Evolutionary conservation across 2,113 vertebrate species (phyloP).

Genomic region (Empidonax alnorum): DNA sequence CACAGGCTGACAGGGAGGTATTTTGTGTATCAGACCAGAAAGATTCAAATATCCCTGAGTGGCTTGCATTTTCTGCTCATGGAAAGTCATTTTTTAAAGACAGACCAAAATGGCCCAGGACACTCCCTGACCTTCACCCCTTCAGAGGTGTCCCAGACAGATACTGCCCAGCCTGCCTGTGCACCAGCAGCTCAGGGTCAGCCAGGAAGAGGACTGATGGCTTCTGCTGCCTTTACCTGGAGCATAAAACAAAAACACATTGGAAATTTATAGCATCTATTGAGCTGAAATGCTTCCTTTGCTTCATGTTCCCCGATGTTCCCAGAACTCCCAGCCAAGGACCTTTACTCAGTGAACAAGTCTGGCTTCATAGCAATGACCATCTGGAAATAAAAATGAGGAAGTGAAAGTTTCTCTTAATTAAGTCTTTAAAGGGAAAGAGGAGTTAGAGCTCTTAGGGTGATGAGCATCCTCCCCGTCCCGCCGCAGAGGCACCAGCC

Average conservation of each 20-base stretch:
- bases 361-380: not conserved
- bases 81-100: not conserved
- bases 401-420: not conserved
- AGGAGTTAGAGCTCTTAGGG: not conserved
- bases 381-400: not conserved
- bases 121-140: not conserved
- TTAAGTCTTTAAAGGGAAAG: not conserved
- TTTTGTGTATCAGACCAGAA: not conserved
- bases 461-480: not conserved
- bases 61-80: not conserved
- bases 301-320: not conserved
- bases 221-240: not conserved
- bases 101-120: not conserved
- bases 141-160: not conserved
- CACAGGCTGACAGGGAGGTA: accelerated
- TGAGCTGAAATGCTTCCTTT: not conserved
- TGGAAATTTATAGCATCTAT: not conserved
- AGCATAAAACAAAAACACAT: not conserved
- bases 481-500: not conserved
- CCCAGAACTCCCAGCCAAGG: not conserved
- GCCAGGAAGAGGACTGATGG: not conserved
- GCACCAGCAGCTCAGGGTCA: not conserved
- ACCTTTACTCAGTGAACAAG: not conserved
- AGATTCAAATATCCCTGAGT: accelerated
- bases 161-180: not conserved